Conservation (phyloP, 2,888 invertebrate species). For the Hypomecis atomaria region DNA sequence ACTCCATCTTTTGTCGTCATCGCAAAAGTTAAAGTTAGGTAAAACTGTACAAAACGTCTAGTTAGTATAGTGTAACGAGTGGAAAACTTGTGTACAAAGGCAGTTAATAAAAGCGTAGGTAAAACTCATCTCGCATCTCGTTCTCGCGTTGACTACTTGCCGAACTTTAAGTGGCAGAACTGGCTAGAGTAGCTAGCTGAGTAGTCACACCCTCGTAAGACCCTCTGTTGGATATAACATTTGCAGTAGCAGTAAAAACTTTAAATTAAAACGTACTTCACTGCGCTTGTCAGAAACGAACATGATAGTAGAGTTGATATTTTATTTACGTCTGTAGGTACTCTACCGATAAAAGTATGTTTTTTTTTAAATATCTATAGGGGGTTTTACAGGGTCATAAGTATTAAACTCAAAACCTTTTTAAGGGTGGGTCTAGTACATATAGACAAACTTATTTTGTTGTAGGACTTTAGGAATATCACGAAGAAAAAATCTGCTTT, state of each 20-base stretch:
- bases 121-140: conserved; percentile 6
- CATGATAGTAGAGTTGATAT: no score
- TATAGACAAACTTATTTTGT: no score
- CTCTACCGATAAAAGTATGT: no score
- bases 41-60: no score
- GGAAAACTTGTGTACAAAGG: conserved; percentile 14
- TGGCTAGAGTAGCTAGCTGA: background rate
- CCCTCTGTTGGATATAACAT: conserved; percentile 7
- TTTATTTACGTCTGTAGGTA: background rate
- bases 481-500: no score
- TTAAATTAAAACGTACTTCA: conserved; percentile 16
- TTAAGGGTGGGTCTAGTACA: no score
- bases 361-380: no score
- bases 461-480: no score
- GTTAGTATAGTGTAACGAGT: background rate
- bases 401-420: no score
- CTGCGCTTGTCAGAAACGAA: conserved; percentile 10
- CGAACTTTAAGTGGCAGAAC: conserved; percentile 13
- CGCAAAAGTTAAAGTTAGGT: no score
- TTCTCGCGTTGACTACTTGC: conserved; percentile 15
- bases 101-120: conserved; percentile 16
- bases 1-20: no score
- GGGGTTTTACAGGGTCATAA: no score
- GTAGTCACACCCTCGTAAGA: conserved; percentile 11
- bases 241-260: conserved; percentile 11